Percentiles rank a stretch among this genome's conserved stretches.
These are phyloP conservation scores for Nyctereutes procyonoides DNA, from an alignment of 2,113 vertebrate genomes.

Conservation along the genomic window DNA sequence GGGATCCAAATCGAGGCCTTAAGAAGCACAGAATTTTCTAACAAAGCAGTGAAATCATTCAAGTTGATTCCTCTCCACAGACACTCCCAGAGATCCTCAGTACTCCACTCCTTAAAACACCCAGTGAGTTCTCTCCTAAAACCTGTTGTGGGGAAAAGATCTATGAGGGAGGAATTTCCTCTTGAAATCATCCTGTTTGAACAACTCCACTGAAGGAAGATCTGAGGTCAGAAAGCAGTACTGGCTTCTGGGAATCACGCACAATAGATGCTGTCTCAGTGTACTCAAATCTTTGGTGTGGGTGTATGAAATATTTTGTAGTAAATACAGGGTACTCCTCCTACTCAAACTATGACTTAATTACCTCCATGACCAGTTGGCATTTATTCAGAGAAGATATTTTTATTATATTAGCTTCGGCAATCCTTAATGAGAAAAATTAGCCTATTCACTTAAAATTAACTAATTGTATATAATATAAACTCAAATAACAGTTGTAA, in stretches of 20 bases:
- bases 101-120: not conserved
- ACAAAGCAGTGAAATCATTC: not conserved
- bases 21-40: not conserved
- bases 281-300: not conserved
- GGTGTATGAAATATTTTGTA: not conserved
- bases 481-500: not conserved
- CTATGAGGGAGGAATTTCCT: not conserved
- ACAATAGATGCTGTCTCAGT: not conserved
- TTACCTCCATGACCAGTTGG: not conserved
- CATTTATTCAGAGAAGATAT: not conserved
- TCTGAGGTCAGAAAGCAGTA: not conserved
- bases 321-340: not conserved
- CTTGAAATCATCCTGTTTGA: not conserved
- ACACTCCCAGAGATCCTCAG: not conserved
- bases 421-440: conserved; percentile 37
- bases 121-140: not conserved
- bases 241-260: not conserved
- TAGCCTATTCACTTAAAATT: not conserved
- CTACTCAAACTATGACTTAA: not conserved
- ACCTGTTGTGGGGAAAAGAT: not conserved
- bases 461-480: not conserved
- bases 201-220: not conserved
- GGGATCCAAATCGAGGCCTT: not conserved
- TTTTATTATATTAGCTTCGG: not conserved
- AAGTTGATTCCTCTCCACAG: not conserved